A percentile compares a stretch with the other conserved stretches of the same genome.
phyloP scores from a whole-genome alignment of 2,888 invertebrate genomes.

The Palloptera scutellata region DNA sequence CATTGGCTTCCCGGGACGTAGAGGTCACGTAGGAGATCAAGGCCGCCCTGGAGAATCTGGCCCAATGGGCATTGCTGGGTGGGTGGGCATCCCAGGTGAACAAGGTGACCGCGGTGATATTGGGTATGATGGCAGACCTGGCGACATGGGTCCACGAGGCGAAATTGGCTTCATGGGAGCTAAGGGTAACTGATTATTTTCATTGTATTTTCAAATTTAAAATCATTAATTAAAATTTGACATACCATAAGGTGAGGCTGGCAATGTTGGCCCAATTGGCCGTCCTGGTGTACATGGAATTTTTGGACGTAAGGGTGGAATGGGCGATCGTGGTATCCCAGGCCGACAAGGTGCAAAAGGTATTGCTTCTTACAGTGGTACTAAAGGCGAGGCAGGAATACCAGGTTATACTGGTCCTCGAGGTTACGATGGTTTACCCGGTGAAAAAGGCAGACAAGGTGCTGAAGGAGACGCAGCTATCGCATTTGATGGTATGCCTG shows the following conservation, averaged over 20 bases:
- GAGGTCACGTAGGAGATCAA: conserved; percentile 63
- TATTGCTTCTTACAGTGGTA: conserved; percentile 70
- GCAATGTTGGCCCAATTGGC: conserved; percentile 54
- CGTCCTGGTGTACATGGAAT: conserved; percentile 50
- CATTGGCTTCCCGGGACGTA: conserved; percentile 65
- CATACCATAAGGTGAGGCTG: conserved; percentile 46
- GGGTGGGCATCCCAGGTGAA: conserved; percentile 56
- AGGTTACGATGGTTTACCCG: conserved; percentile 56
- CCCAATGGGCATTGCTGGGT: conserved; percentile 47
- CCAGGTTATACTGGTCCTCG: conserved; percentile 64
- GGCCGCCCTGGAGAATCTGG: conserved; percentile 58
- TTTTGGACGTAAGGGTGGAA: conserved; percentile 55
- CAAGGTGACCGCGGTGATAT: conserved; percentile 67
- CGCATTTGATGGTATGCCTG: conserved; percentile 65
- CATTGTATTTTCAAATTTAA: neutral
- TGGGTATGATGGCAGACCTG: conserved; percentile 66
- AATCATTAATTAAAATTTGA: neutral
- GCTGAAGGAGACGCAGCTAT: conserved; percentile 69
- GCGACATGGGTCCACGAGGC: conserved; percentile 64
- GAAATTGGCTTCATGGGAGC: conserved; percentile 51
- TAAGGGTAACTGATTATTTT: conserved; percentile 50
- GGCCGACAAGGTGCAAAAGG: conserved; percentile 65
- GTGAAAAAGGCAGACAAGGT: conserved; percentile 69
- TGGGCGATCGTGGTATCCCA: conserved; percentile 49
- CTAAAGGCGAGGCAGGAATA: conserved; percentile 70